These are phyloP conservation scores for Agapostemon virescens DNA, from an alignment of 2,888 invertebrate genomes.

Conservation along the genomic window DNA sequence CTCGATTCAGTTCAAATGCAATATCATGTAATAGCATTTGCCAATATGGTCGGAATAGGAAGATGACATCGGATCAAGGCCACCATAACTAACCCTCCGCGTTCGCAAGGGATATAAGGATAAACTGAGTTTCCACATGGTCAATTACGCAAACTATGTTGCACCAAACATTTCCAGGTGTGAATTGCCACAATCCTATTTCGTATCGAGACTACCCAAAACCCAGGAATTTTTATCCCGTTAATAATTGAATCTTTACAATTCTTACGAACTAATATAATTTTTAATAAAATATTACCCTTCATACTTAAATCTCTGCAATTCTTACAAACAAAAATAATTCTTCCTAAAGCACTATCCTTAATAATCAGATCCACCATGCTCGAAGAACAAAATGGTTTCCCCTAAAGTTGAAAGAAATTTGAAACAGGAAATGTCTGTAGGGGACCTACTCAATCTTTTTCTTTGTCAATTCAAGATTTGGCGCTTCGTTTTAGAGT, in stretches of 20 bases:
- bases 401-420: no score
- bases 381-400: no score
- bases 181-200: background rate
- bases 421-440: no score
- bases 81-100: conserved; percentile 16
- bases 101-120: conserved; percentile 22
- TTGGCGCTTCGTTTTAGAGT: no score
- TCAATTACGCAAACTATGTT: conserved; percentile 27
- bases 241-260: background rate
- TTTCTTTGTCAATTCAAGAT: no score
- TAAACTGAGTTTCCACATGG: conserved; percentile 38
- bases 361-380: no score
- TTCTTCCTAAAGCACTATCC: no score
- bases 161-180: conserved; percentile 17
- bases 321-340: no score
- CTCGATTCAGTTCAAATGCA: conserved; percentile 40
- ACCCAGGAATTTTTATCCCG: background rate
- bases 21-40: conserved; percentile 52
- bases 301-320: background rate
- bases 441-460: no score
- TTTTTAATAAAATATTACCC: background rate
- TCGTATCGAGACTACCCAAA: background rate
- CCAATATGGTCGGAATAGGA: conserved; percentile 51
- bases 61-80: conserved; percentile 53
- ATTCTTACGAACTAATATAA: background rate